Base-by-base conservation (phyloP, 1,140 invertebrate species). In the Aphidius gifuensis region DNA sequence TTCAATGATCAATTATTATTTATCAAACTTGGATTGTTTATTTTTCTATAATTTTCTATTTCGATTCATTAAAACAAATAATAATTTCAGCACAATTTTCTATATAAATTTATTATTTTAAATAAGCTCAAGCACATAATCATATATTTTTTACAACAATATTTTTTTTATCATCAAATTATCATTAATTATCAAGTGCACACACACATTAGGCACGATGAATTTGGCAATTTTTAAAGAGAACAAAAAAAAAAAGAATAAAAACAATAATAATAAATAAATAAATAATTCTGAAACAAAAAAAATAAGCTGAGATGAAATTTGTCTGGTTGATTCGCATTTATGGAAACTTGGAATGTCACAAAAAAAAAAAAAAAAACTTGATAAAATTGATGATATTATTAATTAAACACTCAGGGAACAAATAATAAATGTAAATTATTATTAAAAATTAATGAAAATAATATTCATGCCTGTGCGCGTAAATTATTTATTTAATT, bases 291-390 rank as follows among this genome's bases (percentile, higher is more conserved):
- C 57, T 58, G 59, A 54, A 61, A 32, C 47, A 43, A 46, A n/a
- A 46, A 46, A 46, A 51, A 51, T 43, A 60, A 60, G 46, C 54
- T 46, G 4, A 60, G 60, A 39, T 32, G 23, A 23, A 23, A 23
- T 23, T 23, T 23, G 3, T 23, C 23, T 23, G 23, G 23, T 23
- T 23, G 45, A 40, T 66, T 65, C 57, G 65, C 69, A 70, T 73
- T 71, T 8, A 56, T 6, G 69, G 64, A 76, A 73, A 72, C 69
- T 71, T 77, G 76, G 73, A 77, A 78, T 77, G 76, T 78, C 67
- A 70, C 60, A 77, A 75, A 61, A 74, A 70, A 61, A 70, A 69
- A 62, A 71, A 68, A 72, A 69, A 60, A 69, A 64, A 60, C 49
- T 11, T 32, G 49, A 57, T 50, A 49, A 59, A 67, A 67, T 55